Evolutionary conservation across 2,888 invertebrate genomes (phyloP), one percentile per base, ranked within the genome.

Genomic region (Acleris holmiana): DNA sequence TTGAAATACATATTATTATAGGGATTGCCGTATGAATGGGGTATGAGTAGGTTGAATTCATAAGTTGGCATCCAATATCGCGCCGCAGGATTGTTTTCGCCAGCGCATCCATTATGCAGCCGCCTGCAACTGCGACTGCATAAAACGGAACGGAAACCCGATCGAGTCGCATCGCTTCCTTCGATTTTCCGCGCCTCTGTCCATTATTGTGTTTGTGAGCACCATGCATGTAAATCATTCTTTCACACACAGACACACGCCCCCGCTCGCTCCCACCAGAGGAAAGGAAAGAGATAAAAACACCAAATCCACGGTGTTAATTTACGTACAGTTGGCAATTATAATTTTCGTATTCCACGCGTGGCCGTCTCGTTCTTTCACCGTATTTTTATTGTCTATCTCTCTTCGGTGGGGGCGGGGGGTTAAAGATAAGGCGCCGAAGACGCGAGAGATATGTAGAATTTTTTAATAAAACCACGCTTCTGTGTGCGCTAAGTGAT

Each of bases 301-400:
- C 69, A 76, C 79, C 79, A 82, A 85, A 88, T 88, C 89, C 82
- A 77, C 86, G 86, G 90, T 89, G 91, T 91, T 92, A 92, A 92
- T 92, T 92, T 89, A 91, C 88, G 87, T 88, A 87, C 90, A 86
- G 86, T 88, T 89, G 90, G 90, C 91, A 92, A 92, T 92, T 92
- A 92, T 92, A 91, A 91, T 92, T 90, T 90, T 89, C 79, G 78
- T 79, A 75, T 80, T 87, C 86, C 83, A 84, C 86, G 82, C 75
- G 83, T 78, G 76, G 71, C 80, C 77, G 81, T 90, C 91, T 82
- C 83, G 86, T 82, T 91, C 90, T 85, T 83, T 78, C 89, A 70
- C 75, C 73, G 78, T 74, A 81, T 87, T 89, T 89, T 87, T 86
- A 76, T 78, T 78, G 78, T 77, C 87, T 78, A 78, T 90, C 89